Evolutionary conservation across 1,140 invertebrate genomes (phyloP).

Genomic region (Camponotus floridanus): DNA sequence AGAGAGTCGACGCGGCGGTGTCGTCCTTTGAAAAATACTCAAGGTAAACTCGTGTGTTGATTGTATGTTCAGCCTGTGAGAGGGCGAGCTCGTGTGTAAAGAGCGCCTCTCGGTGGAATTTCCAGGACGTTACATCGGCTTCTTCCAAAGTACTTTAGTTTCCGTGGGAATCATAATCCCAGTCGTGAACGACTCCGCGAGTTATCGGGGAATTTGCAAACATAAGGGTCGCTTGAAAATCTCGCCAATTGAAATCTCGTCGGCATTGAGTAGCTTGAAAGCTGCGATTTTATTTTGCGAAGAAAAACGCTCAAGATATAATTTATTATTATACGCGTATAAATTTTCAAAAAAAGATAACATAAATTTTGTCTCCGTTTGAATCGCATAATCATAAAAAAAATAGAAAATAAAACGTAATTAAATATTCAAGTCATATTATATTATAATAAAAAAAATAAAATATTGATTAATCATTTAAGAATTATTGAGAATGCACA

Average conservation of each 20-base stretch:
- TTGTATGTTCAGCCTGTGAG: conserved; percentile 75
- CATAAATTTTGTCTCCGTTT: neutral
- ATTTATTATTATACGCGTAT: neutral
- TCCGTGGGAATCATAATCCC: conserved; percentile 74
- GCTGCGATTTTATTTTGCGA: conserved; percentile 24
- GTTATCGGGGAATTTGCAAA: conserved; percentile 65
- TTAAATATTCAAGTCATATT: neutral
- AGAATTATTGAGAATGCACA: neutral
- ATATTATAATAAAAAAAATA: neutral
- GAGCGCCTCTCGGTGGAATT: conserved; percentile 72
- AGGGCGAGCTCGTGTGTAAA: conserved; percentile 72
- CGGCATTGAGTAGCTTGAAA: conserved; percentile 31
- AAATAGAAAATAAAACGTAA: too few species aligned
- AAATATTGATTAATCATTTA: neutral
- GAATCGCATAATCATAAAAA: neutral
- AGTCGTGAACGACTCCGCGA: conserved; percentile 65
- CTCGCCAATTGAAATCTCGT: conserved; percentile 49
- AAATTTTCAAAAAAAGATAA: conserved; percentile 1
- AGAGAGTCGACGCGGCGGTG: conserved; percentile 71
- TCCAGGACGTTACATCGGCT: conserved; percentile 75
- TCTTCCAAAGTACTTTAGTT: conserved; percentile 70
- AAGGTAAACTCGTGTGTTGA: conserved; percentile 76
- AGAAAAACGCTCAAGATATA: neutral
- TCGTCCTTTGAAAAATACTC: conserved; percentile 80
- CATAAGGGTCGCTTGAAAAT: conserved; percentile 59